A percentile compares a stretch with the other conserved stretches of the same genome.
Evolutionary conservation across 2,113 vertebrate genomes (phyloP).

Genomic region (Cyphomyrus plagiostoma): DNA sequence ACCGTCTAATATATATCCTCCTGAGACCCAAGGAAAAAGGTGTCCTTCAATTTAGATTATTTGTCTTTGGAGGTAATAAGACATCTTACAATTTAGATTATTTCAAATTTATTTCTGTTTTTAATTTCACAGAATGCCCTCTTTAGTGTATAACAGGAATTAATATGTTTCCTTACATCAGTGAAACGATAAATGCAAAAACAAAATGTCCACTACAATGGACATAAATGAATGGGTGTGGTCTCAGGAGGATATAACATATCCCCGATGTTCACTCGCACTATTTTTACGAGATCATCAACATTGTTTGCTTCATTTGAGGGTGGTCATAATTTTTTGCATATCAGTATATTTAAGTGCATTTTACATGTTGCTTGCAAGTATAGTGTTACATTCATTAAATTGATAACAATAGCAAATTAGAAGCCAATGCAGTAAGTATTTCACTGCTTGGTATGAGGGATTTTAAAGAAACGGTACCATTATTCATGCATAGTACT

Average conservation of each 20-base stretch:
- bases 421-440: neutral
- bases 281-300: neutral
- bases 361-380: neutral
- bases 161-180: no score
- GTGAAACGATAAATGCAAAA: no score
- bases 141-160: no score
- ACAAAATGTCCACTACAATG: no score
- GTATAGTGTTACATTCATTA: neutral
- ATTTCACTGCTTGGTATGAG: neutral
- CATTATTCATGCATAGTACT: neutral
- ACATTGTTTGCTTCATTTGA: neutral
- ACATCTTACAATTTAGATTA: no score
- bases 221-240: no score
- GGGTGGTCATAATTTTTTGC: neutral
- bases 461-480: neutral
- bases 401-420: neutral
- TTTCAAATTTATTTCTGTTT: no score
- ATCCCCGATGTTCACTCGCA: neutral
- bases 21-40: no score
- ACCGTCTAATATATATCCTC: no score
- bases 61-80: no score
- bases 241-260: neutral
- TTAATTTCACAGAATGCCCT: no score
- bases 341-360: neutral
- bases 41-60: no score